Conservation (phyloP, 2,113 vertebrate genomes). For the Marmota flaviventris region DNA sequence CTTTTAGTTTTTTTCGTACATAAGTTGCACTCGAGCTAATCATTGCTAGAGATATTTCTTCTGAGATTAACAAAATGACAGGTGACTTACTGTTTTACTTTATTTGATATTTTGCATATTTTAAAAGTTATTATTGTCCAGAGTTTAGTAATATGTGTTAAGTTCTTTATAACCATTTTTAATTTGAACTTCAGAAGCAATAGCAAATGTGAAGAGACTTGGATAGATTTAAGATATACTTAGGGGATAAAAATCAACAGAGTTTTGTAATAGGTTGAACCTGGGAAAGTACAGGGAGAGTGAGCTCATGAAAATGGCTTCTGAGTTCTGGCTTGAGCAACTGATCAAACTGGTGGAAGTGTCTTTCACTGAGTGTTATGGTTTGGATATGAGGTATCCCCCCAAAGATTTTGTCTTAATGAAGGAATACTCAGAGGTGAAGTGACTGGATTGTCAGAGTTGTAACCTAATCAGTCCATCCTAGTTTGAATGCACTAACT, state of each 20-base stretch:
- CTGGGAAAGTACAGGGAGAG: not conserved
- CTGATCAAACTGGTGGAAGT: not conserved
- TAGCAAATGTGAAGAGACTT: not conserved
- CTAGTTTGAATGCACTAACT: too few species aligned
- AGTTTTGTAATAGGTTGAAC: not conserved
- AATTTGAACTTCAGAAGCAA: not conserved
- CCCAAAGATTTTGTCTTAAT: too few species aligned
- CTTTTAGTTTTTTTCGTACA: not conserved
- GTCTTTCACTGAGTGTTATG: too few species aligned
- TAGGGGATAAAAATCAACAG: not conserved
- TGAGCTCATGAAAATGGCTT: not conserved
- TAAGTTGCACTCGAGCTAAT: not conserved
- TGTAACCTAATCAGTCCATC: too few species aligned
- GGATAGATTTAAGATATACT: not conserved
- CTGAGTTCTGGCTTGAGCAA: not conserved
- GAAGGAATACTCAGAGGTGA: too few species aligned
- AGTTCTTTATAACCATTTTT: not conserved
- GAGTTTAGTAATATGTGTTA: not conserved
- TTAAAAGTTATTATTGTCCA: not conserved
- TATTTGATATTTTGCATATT: not conserved
- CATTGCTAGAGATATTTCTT: not conserved
- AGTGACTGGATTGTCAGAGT: too few species aligned
- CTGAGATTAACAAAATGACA: not conserved
- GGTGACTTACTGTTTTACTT: not conserved
- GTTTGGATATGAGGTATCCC: too few species aligned